Evolutionary conservation across 2,113 vertebrate species (phyloP).

Genomic region (Xiphophorus hellerii): DNA sequence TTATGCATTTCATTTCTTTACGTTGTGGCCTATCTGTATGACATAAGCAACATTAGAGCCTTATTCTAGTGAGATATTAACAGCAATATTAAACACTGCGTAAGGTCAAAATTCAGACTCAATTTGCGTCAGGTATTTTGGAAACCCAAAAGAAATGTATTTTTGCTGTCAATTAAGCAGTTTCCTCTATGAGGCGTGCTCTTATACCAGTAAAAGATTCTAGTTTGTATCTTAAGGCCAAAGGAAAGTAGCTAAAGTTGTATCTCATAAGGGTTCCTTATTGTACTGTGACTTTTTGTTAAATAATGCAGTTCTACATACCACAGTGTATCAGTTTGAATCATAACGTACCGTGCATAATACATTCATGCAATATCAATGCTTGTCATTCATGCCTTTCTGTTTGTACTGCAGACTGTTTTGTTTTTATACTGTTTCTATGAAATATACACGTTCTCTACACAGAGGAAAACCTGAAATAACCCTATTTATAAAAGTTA

Average conservation of each 20-base stretch:
- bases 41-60: slow-evolving; percentile 57
- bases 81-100: slow-evolving; percentile 53
- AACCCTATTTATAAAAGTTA: slow-evolving; percentile 80
- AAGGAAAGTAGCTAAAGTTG: slow-evolving; percentile 73
- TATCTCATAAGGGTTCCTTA: slow-evolving; percentile 67
- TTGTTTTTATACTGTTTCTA: slow-evolving; percentile 81
- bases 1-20: slow-evolving; percentile 64
- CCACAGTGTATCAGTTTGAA: slow-evolving; percentile 60
- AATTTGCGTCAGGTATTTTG: slow-evolving; percentile 26
- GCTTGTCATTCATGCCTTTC: slow-evolving; percentile 77
- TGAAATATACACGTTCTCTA: slow-evolving; percentile 83
- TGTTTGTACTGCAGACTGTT: slow-evolving; percentile 83
- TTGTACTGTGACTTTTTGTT: slow-evolving; percentile 72
- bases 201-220: slow-evolving; percentile 42
- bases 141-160: slow-evolving; percentile 51
- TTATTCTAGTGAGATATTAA: slow-evolving; percentile 51
- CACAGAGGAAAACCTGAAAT: slow-evolving; percentile 74
- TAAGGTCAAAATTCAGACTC: slow-evolving; percentile 17
- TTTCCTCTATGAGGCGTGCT: slow-evolving; percentile 61
- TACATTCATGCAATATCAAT: slow-evolving; percentile 61
- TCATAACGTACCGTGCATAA: slow-evolving; percentile 61
- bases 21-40: slow-evolving; percentile 53
- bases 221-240: slow-evolving; percentile 69
- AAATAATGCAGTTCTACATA: slow-evolving; percentile 69
- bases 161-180: slow-evolving; percentile 48